A percentile compares a stretch with the other conserved stretches of the same genome.
Evolutionary conservation across 2,113 vertebrate species (phyloP).

Genomic region (Thalassarche chlororhynchos): DNA sequence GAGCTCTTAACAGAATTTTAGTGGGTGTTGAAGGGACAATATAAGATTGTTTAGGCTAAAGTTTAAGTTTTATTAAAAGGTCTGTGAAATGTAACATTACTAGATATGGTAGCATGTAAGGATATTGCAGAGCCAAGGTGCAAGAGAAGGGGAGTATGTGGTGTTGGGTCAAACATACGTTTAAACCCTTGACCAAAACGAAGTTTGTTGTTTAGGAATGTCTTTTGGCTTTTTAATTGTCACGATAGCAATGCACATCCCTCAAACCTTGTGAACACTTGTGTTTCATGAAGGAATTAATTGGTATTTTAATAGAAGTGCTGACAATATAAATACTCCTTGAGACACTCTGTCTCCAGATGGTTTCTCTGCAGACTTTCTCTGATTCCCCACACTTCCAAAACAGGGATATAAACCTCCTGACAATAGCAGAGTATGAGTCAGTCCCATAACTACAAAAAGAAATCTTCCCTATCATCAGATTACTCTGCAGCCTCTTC

Average conservation of each 20-base stretch:
- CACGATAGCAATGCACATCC: not conserved
- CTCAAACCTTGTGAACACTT: not conserved
- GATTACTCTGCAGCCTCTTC: not conserved
- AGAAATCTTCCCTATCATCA: not conserved
- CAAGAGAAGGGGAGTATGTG: not conserved
- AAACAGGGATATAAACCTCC: conserved; percentile 39
- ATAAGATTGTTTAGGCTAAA: not conserved
- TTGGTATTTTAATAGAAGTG: conserved; percentile 24
- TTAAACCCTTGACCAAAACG: not conserved
- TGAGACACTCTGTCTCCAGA: conserved; percentile 36
- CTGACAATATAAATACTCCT: conserved; percentile 41
- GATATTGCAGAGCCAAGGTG: not conserved
- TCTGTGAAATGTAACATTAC: not conserved
- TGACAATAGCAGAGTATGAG: conserved; percentile 41
- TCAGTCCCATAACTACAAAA: conserved; percentile 21
- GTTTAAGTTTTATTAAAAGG: not conserved
- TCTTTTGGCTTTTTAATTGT: not conserved
- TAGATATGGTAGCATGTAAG: not conserved
- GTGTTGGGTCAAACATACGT: not conserved
- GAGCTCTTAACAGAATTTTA: not conserved
- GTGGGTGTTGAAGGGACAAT: not conserved
- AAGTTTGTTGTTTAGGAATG: not conserved
- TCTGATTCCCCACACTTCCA: conserved; percentile 20
- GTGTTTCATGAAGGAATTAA: not conserved
- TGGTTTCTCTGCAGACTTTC: conserved; percentile 32